Evolutionary conservation across 2,888 invertebrate species (phyloP), one percentile per base, ranked within the genome.

Genomic region (Drosophila fungiperda): DNA sequence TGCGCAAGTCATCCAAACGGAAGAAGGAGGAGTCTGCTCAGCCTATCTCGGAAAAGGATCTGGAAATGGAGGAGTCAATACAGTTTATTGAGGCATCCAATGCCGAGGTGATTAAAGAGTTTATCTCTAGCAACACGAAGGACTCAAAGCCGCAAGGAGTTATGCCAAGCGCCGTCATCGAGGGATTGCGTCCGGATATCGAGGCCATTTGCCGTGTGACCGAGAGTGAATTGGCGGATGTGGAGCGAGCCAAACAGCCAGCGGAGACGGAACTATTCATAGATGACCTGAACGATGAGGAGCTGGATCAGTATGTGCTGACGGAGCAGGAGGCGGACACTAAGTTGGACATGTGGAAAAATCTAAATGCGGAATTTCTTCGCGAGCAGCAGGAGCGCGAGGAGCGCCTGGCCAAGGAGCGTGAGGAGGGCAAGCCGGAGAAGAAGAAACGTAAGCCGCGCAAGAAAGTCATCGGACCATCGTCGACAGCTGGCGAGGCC

Each of bases 341-440:
- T 66, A 99, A 99, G 93, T 96, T 96, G 17, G 94, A 94, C 64
- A 93, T 98, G 88, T 99, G 99, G 99, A 96, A 97, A 90, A 95
- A 95, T 89, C 94, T 97, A 2, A 99, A 99, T 93, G 97, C 97
- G 1, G 96, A 96, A 15, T 99, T 97, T 92, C 94, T 99, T 67
- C 95, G 95, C 87, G 96, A 97, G 83, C 96, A 97, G 93, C 96
- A 97, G 94, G 97, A 96, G 76, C 98, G 97, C 94, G 97, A 97
- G 93, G 97, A 97, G 91, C 94, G 95, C 73, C 94, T 96, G 69
- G 96, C 96, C 1, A 96, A 95, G 92, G 98, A 98, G 88, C 95
- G 95, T 49, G 98, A 97, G 92, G 97, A 98, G 91, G 98, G 97
- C 33, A 98, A 98, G 92, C 96, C 96, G 68, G 96, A 97, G 80